phyloP scores from a whole-genome alignment of 2,797 vertebrate genomes.

The Acestrorhynchus altus region DNA sequence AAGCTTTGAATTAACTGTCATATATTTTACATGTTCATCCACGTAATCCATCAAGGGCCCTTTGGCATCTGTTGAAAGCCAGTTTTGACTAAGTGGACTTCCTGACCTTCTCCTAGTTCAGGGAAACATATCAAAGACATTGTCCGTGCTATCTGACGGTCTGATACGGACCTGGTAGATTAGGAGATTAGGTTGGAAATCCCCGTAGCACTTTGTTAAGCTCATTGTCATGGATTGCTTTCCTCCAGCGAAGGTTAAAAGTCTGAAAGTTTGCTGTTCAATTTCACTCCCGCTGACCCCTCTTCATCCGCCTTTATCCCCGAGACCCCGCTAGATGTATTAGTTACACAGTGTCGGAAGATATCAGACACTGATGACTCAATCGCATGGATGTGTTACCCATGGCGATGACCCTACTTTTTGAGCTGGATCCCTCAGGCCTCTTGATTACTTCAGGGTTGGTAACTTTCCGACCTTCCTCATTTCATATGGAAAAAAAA shows the following conservation, averaged over 20 bases:
- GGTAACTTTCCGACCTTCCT: not conserved
- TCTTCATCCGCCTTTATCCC: not conserved
- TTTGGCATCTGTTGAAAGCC: too few relatives aligned
- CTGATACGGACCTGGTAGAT: too few relatives aligned
- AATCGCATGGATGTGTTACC: not conserved
- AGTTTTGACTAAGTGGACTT: too few relatives aligned
- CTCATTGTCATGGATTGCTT: not conserved
- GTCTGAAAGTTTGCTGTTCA: not conserved
- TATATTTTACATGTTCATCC: too few relatives aligned
- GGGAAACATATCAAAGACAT: too few relatives aligned
- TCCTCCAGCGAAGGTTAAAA: not conserved
- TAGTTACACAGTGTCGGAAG: not conserved
- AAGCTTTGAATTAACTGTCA: too few relatives aligned
- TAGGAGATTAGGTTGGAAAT: too few relatives aligned
- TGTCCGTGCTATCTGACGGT: too few relatives aligned
- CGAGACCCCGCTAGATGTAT: not conserved
- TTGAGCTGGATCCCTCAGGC: not conserved
- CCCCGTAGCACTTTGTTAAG: too few relatives aligned
- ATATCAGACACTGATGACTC: not conserved
- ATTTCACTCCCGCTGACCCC: not conserved
- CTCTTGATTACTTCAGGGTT: not conserved
- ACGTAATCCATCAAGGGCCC: too few relatives aligned
- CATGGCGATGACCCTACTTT: constrained; percentile 20
- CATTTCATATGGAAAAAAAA: not conserved
- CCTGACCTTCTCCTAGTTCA: too few relatives aligned